Evolutionary conservation across 1,140 invertebrate genomes (phyloP), one percentile per base, ranked within the genome.

Genomic region (Zaprionus taronus): DNA sequence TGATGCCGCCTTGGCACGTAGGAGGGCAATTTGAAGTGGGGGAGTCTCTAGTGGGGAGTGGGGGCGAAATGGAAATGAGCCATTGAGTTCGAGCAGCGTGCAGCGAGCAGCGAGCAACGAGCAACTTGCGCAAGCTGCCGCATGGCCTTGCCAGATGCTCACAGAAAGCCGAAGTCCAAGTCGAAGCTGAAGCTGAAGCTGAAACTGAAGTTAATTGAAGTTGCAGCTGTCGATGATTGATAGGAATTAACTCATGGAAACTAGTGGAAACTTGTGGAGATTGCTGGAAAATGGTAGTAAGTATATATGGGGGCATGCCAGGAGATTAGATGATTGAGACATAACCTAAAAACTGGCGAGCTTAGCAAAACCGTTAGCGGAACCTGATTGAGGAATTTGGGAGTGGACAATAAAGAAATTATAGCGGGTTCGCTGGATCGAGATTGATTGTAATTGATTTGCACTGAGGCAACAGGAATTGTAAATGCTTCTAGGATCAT

Each of bases 1-100:
- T 65, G 69, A 41, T 73, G 65, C 41, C 68, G 57, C 74, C 80
- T 79, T 83, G 81, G 81, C 81, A 83, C 81, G 81, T 83, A 83
- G 78, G 79, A 65, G 72, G 60, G 9, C 31, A 15, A 63, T 60
- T 56, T 20, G n/a, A 34, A 38, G 24, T 58, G 51, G 22, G 61
- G 69, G 69, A 64, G 68, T 63, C 68, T 26, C 68, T 26, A 53
- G 49, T 49, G 71, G 47, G 34, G 44, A 17, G 62, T 61, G 26
- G 49, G 22, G 55, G n/a, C 51, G 41, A 64, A 71, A 71, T 74
- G 65, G 26, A 68, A 73, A 61, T 75, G 72, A 69, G 65, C 14
- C 64, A 68, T 26, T 67, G 69, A 47, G 31, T 1, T 34, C 9
- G 31, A 34, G 31, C 28, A 31, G 28, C 28, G 28, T 9, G 28